Base-by-base conservation (phyloP, 1,140 invertebrate genomes). In the Bombus sibiricus region DNA sequence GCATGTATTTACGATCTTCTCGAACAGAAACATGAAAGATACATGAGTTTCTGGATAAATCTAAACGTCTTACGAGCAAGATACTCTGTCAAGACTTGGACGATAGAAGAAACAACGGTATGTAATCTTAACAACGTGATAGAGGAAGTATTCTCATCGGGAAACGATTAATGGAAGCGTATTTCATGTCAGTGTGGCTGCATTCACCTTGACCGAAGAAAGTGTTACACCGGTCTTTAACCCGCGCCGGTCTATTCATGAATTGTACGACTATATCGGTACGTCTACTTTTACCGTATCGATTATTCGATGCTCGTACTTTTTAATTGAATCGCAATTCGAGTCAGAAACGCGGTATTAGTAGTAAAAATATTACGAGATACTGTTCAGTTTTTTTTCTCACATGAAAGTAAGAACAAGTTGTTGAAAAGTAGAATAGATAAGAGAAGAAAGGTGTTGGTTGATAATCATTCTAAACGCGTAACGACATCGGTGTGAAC, bases 141-240 rank as follows among this genome's bases (percentile, higher is more conserved):
- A 66, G 18, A 76, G 22, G 47, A 73, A 43, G n/a, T 39, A 6
- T 34, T 22, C 62, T 73, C 43, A 37, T 77, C 10, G 47, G 18
- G 12, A 25, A 69, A 22, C 25, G 47, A 69, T 83, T 32, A 68
- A 57, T 41, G 64, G 13, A 57, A 32, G 8, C 53, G 62, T 53
- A 28, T 68, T 83, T 69, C 41, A 13, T 12, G 64, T 79, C 25
- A 47, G 15, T 25, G 74, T 78, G 32, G 34, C 9, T 78, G 28
- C 43, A 47, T 37, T 43, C 47, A 59, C 81, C 71, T 88, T 81
- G 74, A 82, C 73, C 74, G 78, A 89, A 75, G 78, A 89, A 89
- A 89, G 87, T 89, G 64, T 89, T 79, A 89, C 86, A 32, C 73
- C n/a, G 37, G 43, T 83, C n/a, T 78, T 69, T 53, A 53, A 78